These are phyloP conservation scores for Ennomos quercinarius DNA, from an alignment of 2,888 invertebrate species.

Conservation along the genomic window DNA sequence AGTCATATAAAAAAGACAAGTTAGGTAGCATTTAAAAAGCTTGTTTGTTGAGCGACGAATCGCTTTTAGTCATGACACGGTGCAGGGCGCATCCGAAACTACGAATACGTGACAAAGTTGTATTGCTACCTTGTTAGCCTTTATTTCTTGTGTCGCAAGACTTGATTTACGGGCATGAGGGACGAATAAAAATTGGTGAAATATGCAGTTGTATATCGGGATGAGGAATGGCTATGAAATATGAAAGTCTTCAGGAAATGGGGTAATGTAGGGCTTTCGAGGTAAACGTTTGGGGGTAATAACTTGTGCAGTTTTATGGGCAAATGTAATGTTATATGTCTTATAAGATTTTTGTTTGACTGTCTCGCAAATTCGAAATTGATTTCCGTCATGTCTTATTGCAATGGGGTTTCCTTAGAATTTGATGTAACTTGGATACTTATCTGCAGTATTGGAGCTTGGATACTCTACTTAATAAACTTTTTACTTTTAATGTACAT, in stretches of 20 bases:
- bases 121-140: constrained; percentile 45
- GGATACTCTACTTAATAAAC: too few species aligned
- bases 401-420: neutral
- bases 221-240: constrained; percentile 58
- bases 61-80: constrained; percentile 79
- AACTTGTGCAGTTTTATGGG: constrained; percentile 31
- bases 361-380: neutral
- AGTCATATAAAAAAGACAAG: constrained; percentile 85
- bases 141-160: constrained; percentile 42
- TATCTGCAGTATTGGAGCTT: too few species aligned
- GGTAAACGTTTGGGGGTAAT: constrained; percentile 34
- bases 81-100: constrained; percentile 68
- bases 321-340: constrained; percentile 14
- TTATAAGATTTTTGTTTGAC: constrained; percentile 31
- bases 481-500: too few species aligned
- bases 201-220: constrained; percentile 47
- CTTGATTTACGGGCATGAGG: constrained; percentile 39
- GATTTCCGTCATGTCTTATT: neutral
- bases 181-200: constrained; percentile 42
- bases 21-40: constrained; percentile 85
- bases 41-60: constrained; percentile 84
- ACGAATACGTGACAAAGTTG: constrained; percentile 52
- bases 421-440: neutral
- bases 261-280: constrained; percentile 48
- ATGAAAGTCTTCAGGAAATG: constrained; percentile 58